Conservation (phyloP, 1,140 invertebrate genomes). For the Triops cancriformis region DNA sequence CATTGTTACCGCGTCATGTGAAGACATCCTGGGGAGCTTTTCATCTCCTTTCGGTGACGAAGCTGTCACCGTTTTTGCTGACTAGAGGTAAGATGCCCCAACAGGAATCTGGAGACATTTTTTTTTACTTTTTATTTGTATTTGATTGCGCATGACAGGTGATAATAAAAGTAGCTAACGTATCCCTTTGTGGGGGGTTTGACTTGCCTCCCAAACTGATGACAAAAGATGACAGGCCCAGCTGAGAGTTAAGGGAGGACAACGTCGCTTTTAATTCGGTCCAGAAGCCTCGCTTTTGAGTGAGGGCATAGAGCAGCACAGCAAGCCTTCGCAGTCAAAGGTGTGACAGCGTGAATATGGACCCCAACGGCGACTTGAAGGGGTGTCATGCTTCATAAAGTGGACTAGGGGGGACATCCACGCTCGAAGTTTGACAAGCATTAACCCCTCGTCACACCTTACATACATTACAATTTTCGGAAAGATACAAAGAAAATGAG, state of each 20-base stretch:
- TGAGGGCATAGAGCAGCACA: not conserved
- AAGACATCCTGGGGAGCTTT: not conserved
- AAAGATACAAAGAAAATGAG: not conserved
- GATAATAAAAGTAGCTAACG: not conserved
- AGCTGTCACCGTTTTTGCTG: not conserved
- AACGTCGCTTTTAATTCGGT: not conserved
- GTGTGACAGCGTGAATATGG: conserved; percentile 5
- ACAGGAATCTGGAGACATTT: not conserved
- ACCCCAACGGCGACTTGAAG: conserved; percentile 8
- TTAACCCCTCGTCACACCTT: not conserved
- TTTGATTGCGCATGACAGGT: not conserved
- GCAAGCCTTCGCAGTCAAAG: not conserved
- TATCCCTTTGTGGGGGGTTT: not conserved
- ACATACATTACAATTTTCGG: not conserved
- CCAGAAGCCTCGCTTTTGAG: not conserved
- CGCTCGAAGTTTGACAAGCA: not conserved
- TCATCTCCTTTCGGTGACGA: not conserved
- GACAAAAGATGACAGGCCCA: conserved; percentile 12
- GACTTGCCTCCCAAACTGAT: not conserved
- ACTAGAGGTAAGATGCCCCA: not conserved
- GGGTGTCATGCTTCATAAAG: conserved; percentile 13
- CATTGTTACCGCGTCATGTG: not conserved
- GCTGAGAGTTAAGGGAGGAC: not conserved
- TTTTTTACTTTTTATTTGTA: not conserved
- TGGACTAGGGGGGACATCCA: not conserved